Conservation (phyloP, 1,140 invertebrate genomes). For the Caerostris darwini region DNA sequence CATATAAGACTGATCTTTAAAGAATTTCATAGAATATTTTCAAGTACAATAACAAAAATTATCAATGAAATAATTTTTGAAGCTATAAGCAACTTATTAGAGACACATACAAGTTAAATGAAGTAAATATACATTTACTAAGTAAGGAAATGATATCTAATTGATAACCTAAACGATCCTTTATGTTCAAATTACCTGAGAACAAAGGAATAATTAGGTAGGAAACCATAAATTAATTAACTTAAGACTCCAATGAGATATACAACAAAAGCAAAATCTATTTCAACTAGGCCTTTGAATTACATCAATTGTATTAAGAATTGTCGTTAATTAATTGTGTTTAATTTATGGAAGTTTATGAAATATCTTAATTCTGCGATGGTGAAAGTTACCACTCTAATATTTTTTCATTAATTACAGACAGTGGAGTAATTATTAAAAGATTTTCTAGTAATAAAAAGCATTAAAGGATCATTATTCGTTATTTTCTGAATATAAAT, state of each 20-base stretch:
- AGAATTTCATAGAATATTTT: too few species aligned
- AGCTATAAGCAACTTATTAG: too few species aligned
- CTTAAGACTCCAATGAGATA: neutral
- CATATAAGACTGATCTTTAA: too few species aligned
- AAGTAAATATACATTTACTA: neutral
- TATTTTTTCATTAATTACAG: neutral
- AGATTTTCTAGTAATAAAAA: neutral
- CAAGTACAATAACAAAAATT: too few species aligned
- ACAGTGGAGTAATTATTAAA: neutral
- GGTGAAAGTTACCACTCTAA: neutral
- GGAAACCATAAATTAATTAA: conserved; percentile 1
- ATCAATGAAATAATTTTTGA: too few species aligned
- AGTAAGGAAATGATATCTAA: neutral
- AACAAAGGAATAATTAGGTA: neutral
- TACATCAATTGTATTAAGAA: neutral
- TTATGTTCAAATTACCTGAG: conserved; percentile 1
- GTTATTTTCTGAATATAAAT: too few species aligned
- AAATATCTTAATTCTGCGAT: neutral
- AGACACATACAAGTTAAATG: too few species aligned
- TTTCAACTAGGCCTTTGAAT: neutral
- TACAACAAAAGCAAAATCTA: neutral
- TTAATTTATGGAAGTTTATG: neutral
- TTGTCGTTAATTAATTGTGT: neutral
- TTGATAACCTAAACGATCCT: neutral
- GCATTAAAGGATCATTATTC: too few species aligned